Evolutionary conservation across 2,888 invertebrate species (phyloP).

Genomic region (Oegoconia quadripuncta): DNA sequence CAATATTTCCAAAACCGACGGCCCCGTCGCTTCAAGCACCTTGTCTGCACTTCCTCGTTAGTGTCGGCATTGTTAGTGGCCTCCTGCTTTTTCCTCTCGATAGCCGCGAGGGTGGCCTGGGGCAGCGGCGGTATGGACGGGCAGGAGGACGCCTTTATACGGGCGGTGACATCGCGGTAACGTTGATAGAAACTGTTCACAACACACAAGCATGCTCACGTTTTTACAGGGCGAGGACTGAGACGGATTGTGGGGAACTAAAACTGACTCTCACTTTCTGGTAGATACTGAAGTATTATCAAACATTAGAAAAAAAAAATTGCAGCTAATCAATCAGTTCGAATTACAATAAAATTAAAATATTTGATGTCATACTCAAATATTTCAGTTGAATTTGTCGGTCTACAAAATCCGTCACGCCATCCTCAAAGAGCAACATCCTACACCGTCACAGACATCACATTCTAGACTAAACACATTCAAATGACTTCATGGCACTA

Average conservation of each 20-base stretch:
- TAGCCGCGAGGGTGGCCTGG: conserved; percentile 51
- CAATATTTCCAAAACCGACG: too few relatives aligned
- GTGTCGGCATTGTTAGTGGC: conserved; percentile 52
- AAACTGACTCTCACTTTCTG: too few relatives aligned
- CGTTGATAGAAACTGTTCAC: conserved; percentile 90
- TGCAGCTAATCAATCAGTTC: too few relatives aligned
- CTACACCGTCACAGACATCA: conserved; percentile 7
- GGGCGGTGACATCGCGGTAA: conserved; percentile 91
- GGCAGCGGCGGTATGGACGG: conserved; percentile 84
- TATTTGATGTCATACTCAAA: neutral
- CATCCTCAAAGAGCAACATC: conserved; percentile 1
- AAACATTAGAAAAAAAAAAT: too few relatives aligned
- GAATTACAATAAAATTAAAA: too few relatives aligned
- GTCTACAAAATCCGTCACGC: neutral
- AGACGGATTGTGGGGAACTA: neutral
- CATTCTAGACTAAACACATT: neutral
- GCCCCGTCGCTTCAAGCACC: conserved; percentile 59
- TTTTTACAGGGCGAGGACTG: conserved; percentile 6
- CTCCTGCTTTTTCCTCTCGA: conserved; percentile 57
- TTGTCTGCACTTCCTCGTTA: conserved; percentile 67
- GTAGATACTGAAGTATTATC: too few relatives aligned
- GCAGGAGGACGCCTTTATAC: conserved; percentile 92
- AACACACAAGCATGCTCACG: conserved; percentile 16
- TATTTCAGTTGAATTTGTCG: neutral
- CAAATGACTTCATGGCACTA: conserved; percentile 15